phyloP scores from a whole-genome alignment of 2,113 vertebrate species.

The Cheirogaleus medius region DNA sequence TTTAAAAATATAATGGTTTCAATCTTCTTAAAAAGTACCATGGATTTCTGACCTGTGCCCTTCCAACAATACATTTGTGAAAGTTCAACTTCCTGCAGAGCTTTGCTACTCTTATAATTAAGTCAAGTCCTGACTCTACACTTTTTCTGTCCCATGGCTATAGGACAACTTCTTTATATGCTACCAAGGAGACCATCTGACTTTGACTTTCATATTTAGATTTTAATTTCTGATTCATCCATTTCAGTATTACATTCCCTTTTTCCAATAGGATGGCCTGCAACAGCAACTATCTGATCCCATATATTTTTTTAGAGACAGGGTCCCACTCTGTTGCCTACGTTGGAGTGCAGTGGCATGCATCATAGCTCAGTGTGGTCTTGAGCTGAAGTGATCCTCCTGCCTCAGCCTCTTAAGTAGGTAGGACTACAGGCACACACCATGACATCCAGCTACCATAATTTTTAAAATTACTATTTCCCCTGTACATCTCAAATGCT shows the following conservation, averaged over 20 bases:
- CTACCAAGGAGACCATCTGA: not conserved
- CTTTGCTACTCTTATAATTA: not conserved
- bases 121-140: not conserved
- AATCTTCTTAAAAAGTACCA: not conserved
- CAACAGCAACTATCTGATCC: not conserved
- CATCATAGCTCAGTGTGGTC: no score
- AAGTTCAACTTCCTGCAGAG: constrained; percentile 4
- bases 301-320: not conserved
- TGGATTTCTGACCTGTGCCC: not conserved
- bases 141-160: not conserved
- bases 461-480: not conserved
- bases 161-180: not conserved
- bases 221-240: not conserved
- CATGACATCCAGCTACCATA: not conserved
- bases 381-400: no score
- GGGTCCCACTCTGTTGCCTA: no score
- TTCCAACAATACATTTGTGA: not conserved
- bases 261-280: not conserved
- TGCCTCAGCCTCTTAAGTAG: no score
- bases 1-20: constrained; percentile 42
- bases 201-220: not conserved
- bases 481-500: not conserved
- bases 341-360: no score
- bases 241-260: not conserved
- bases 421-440: no score